Conservation (phyloP, 1,140 invertebrate genomes). For the Episyrphus balteatus region DNA sequence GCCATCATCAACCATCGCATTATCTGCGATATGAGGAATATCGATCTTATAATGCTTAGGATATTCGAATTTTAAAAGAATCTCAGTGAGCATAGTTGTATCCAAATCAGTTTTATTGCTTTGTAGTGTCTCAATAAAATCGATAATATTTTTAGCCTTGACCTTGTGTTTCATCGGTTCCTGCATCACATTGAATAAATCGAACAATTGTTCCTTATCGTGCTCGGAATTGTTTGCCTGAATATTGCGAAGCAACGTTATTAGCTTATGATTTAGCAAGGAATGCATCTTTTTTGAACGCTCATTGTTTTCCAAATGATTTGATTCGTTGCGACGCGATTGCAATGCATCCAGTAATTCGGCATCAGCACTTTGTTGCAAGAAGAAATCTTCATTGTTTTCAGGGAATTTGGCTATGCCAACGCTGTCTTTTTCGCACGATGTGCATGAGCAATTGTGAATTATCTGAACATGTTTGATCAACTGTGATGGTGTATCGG, state of each 20-base stretch:
- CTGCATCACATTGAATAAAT: constrained; percentile 14
- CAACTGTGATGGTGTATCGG: constrained; percentile 41
- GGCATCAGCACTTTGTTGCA: neutral
- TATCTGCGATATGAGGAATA: too few relatives aligned
- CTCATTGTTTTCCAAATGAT: neutral
- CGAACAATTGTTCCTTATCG: constrained; percentile 12
- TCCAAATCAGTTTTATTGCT: constrained; percentile 18
- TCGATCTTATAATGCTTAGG: neutral
- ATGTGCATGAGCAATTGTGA: constrained; percentile 50
- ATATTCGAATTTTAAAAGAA: constrained; percentile 12
- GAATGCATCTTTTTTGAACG: neutral
- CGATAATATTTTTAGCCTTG: constrained; percentile 18
- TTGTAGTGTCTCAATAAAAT: constrained; percentile 17
- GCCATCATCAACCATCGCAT: too few relatives aligned
- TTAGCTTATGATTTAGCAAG: constrained; percentile 8
- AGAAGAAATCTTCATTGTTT: neutral
- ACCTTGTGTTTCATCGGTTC: constrained; percentile 9
- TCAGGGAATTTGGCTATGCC: neutral
- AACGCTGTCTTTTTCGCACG: constrained; percentile 35
- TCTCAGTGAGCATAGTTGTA: constrained; percentile 12
- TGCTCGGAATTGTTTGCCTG: constrained; percentile 10
- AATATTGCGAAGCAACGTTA: constrained; percentile 15
- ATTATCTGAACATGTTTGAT: constrained; percentile 54
- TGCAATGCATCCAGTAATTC: neutral
- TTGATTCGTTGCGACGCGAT: neutral